Evolutionary conservation across 2,888 invertebrate species (phyloP).

Genomic region (Asteroscopus sphinx): DNA sequence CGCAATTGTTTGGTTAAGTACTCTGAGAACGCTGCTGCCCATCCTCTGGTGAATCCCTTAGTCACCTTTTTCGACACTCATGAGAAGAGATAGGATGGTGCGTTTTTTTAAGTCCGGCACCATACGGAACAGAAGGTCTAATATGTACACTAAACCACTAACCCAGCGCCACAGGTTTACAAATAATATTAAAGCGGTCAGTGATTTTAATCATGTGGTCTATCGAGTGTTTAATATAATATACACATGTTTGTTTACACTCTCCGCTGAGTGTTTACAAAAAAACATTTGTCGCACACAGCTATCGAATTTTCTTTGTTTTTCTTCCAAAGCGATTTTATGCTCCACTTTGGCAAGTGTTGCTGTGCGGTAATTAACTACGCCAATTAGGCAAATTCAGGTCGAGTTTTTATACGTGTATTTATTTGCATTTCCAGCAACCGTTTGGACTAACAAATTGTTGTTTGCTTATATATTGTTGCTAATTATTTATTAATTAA

Average conservation of each 20-base stretch:
- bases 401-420: constrained; percentile 38
- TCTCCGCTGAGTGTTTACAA: constrained; percentile 11
- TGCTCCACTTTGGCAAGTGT: constrained; percentile 42
- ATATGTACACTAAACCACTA: too few relatives aligned
- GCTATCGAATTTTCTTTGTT: constrained; percentile 31
- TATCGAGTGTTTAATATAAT: neutral
- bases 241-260: constrained; percentile 1
- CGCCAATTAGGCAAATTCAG: constrained; percentile 53
- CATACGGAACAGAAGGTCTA: too few relatives aligned
- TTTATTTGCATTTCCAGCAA: constrained; percentile 48
- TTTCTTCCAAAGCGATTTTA: constrained; percentile 37
- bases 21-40: too few relatives aligned
- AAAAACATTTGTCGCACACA: constrained; percentile 31
- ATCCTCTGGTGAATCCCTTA: too few relatives aligned
- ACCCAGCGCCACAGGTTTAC: too few relatives aligned
- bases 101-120: too few relatives aligned
- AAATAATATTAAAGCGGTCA: too few relatives aligned
- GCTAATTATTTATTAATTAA: constrained; percentile 49
- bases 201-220: too few relatives aligned
- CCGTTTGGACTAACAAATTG: constrained; percentile 40
- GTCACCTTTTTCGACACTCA: too few relatives aligned
- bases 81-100: too few relatives aligned
- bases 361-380: constrained; percentile 51
- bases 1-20: too few relatives aligned
- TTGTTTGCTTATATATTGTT: constrained; percentile 41